Evolutionary conservation across 2,888 invertebrate species (phyloP).

Genomic region (Cataglyphis albicans): DNA sequence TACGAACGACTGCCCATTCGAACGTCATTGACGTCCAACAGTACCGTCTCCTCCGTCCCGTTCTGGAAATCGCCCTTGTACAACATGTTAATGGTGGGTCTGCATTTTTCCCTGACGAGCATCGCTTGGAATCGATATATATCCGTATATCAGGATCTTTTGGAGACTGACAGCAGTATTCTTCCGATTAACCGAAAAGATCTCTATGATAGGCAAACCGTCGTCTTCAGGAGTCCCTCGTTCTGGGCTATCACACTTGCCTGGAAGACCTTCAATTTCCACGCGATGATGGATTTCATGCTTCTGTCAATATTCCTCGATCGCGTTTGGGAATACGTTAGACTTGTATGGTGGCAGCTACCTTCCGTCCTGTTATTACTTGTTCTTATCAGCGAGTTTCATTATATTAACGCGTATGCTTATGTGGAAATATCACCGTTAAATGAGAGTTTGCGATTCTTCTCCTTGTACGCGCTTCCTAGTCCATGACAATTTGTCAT

Average conservation of each 20-base stretch:
- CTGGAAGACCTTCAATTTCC: constrained; percentile 93
- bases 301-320: constrained; percentile 93
- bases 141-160: constrained; percentile 91
- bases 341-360: constrained; percentile 90
- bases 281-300: constrained; percentile 91
- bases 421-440: constrained; percentile 69
- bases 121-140: constrained; percentile 95
- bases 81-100: constrained; percentile 89
- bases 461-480: constrained; percentile 5
- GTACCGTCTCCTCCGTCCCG: constrained; percentile 1
- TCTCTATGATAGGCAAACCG: constrained; percentile 87
- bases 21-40: constrained; percentile 43
- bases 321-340: constrained; percentile 92
- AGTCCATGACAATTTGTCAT: constrained; percentile 8
- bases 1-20: constrained; percentile 89
- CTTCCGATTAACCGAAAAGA: constrained; percentile 84
- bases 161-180: constrained; percentile 88
- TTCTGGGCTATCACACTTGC: constrained; percentile 91
- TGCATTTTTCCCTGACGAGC: constrained; percentile 91
- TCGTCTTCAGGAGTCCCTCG: constrained; percentile 90
- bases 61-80: constrained; percentile 87
- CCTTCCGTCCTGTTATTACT: constrained; percentile 90
- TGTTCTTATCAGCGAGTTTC: constrained; percentile 91
- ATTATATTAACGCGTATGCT: constrained; percentile 87
- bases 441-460: constrained; percentile 38